Evolutionary conservation across 2,888 invertebrate genomes (phyloP), one percentile per base, ranked within the genome.

Genomic region (Acheta domesticus): DNA sequence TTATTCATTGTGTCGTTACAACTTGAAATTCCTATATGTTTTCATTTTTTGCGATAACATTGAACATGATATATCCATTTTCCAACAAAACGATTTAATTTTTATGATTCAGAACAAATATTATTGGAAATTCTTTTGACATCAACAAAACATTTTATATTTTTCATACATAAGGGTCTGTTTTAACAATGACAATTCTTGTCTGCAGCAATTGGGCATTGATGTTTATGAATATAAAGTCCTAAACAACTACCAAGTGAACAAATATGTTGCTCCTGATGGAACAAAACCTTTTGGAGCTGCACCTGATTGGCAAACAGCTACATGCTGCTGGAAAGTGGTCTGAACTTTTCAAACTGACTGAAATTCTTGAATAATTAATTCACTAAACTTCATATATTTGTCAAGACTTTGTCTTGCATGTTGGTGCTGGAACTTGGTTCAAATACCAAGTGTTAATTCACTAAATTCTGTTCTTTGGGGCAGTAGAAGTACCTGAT

Each of bases 211-310:
- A 93, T 89, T 96, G 49, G 94, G 93, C 20, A 90, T 89, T 0
- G 93, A 94, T 83, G 91, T 96, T 21, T 92, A 93, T 81, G 92
- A 92, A 48, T 96, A 95, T 86, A 90, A 93, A 86, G 91, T 92
- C 0, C 88, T 96, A 83, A 86, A 92, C 80, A 93, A 94, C 85
- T 94, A 92, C 85, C 95, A 95, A 88, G 92, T 96, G 16, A 96
- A 96, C 86, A 89, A 92, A 83, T 96, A 92, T 85, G 88, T 92
- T 2, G 92, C 93, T 80, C 85, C 89, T 5, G 93, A 94, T 84
- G 93, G 93, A 11, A 90, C 90, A 1, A 91, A 90, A 84, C 93
- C 94, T 36, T 96, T 96, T 85, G 91, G 89, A 0, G 86, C 90
- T 78, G 96, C 96, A 0, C 92, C 93, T 0, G 93, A 95, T 84